Percentiles rank a stretch among this genome's conserved stretches.
Conservation (phyloP, 2,888 invertebrate species). For the Drosophila paramelanica region DNA sequence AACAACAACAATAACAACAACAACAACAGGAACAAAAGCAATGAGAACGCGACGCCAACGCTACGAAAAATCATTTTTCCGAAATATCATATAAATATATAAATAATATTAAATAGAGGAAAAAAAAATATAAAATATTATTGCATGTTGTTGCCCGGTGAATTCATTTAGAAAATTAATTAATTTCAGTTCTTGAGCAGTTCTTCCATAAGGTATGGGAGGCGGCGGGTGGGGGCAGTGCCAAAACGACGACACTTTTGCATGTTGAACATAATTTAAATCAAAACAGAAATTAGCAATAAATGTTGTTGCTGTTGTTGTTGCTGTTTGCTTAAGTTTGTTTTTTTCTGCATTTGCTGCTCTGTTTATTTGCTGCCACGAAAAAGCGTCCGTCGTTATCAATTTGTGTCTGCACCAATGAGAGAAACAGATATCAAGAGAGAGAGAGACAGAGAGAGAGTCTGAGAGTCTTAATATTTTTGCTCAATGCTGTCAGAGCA, state of each 20-base stretch:
- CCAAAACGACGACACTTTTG: slow-evolving; percentile 51
- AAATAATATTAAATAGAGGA: slow-evolving; percentile 57
- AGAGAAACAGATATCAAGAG: neutral
- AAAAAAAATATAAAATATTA: slow-evolving; percentile 16
- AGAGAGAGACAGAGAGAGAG: neutral
- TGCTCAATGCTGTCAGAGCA: slow-evolving; percentile 8
- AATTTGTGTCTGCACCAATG: slow-evolving; percentile 30
- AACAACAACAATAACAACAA: slow-evolving; percentile 17
- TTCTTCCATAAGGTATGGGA: slow-evolving; percentile 4
- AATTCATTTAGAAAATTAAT: slow-evolving; percentile 66
- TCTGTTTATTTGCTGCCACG: slow-evolving; percentile 55
- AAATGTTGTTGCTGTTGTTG: slow-evolving; percentile 31
- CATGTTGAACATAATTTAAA: slow-evolving; percentile 68
- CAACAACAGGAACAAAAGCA: slow-evolving; percentile 1
- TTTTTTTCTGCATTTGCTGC: slow-evolving; percentile 56
- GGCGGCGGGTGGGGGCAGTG: neutral
- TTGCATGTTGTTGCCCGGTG: slow-evolving; percentile 47
- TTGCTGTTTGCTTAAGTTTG: slow-evolving; percentile 3
- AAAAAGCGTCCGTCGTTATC: slow-evolving; percentile 54
- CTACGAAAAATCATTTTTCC: slow-evolving; percentile 62
- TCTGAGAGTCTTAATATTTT: neutral
- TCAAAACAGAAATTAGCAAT: slow-evolving; percentile 70
- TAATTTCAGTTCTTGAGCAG: slow-evolving; percentile 44
- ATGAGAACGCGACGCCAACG: slow-evolving; percentile 41
- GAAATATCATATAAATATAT: slow-evolving; percentile 70